Conservation (phyloP, 2,113 vertebrate species). For the Noturus placidus region DNA sequence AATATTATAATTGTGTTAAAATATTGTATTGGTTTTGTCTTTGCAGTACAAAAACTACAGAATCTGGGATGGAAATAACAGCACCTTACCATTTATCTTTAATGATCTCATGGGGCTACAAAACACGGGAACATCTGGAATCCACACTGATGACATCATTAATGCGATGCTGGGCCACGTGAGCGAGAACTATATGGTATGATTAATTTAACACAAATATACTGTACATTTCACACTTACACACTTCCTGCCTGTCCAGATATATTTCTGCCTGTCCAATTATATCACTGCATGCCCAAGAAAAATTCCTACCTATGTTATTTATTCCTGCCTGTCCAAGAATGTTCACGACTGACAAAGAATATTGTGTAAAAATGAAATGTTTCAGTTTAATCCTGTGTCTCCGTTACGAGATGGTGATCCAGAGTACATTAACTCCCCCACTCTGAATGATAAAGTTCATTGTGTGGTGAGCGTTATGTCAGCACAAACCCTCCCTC, state of each 20-base stretch:
- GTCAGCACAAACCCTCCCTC: not conserved
- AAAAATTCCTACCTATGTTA: too few relatives aligned
- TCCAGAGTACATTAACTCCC: slow-evolving; percentile 2
- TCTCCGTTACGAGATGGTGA: not conserved
- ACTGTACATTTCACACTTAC: too few relatives aligned
- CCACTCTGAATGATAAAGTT: not conserved
- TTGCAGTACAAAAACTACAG: slow-evolving; percentile 23
- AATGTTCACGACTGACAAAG: not conserved
- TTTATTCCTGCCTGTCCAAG: not conserved
- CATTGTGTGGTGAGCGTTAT: slow-evolving; percentile 46
- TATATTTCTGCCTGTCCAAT: too few relatives aligned
- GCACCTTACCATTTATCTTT: slow-evolving; percentile 9
- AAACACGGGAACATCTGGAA: not conserved
- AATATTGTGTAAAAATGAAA: not conserved
- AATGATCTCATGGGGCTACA: slow-evolving; percentile 40
- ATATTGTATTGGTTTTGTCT: too few relatives aligned
- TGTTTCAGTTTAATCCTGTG: slow-evolving; percentile 7
- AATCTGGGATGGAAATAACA: not conserved
- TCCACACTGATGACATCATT: slow-evolving; percentile 11
- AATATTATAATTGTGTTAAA: too few relatives aligned
- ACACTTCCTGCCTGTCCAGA: too few relatives aligned
- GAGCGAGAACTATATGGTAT: slow-evolving; percentile 17
- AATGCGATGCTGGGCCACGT: slow-evolving; percentile 20
- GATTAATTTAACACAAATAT: not conserved
- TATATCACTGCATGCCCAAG: too few relatives aligned